Evolutionary conservation across 2,797 vertebrate species (phyloP).

Genomic region (Rousettus madagascariensis): DNA sequence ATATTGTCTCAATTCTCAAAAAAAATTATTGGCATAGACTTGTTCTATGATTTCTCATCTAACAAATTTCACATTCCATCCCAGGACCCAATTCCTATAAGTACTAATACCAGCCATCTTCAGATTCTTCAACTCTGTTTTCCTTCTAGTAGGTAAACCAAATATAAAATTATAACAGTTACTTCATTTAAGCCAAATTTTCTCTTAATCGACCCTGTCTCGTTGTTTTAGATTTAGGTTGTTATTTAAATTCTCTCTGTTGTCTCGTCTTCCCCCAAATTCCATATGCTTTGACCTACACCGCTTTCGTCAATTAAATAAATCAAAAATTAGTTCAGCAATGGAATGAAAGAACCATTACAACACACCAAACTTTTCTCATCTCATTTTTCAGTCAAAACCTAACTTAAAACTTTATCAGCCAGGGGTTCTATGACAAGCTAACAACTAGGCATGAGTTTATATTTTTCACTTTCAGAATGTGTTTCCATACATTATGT

Average conservation of each 20-base stretch:
- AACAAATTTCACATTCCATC: conserved; percentile 5
- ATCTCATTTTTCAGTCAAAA: background rate
- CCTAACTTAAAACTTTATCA: background rate
- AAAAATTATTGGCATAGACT: background rate
- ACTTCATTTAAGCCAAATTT: conserved; percentile 8
- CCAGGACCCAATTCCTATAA: background rate
- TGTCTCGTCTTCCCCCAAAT: background rate
- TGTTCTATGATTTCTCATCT: background rate
- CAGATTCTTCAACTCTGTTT: background rate
- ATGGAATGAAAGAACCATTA: background rate
- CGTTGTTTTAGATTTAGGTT: background rate
- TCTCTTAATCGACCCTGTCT: background rate
- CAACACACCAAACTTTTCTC: background rate
- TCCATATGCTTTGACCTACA: background rate
- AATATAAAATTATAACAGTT: background rate
- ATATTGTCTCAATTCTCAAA: conserved; percentile 50
- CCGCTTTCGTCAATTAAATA: background rate
- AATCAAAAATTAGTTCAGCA: background rate
- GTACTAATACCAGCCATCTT: background rate
- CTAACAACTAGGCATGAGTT: conserved; percentile 83
- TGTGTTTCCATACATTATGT: conserved; percentile 89
- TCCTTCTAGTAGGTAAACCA: background rate
- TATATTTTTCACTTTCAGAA: conserved; percentile 89
- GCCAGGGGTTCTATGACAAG: conserved; percentile 78
- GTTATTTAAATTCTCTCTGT: background rate